Base-by-base conservation (phyloP, 1,140 invertebrate genomes). In the Chrysopa pallens region DNA sequence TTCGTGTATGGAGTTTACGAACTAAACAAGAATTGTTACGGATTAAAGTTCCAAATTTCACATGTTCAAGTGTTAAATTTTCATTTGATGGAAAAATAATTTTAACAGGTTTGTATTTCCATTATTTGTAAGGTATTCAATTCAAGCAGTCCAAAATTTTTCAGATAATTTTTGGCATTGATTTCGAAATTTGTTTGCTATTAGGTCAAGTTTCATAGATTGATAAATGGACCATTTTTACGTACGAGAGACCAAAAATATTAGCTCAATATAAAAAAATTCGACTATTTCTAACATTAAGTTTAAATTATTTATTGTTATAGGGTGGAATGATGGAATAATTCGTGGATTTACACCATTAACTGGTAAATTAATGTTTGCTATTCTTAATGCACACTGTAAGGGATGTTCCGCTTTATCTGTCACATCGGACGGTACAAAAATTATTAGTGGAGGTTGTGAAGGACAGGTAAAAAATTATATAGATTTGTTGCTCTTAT, bases 251-350 rank as follows among this genome's bases (percentile, higher is more conserved):
- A n/a, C n/a, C n/a, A n/a, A n/a, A n/a, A n/a, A n/a, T n/a, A n/a
- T n/a, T n/a, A n/a, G n/a, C n/a, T n/a, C n/a, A n/a, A n/a, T n/a
- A n/a, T n/a, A n/a, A n/a, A n/a, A n/a, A n/a, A n/a, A n/a, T n/a
- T n/a, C n/a, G n/a, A n/a, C n/a, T n/a, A n/a, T n/a, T n/a, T n/a
- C n/a, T n/a, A n/a, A n/a, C n/a, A n/a, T n/a, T n/a, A n/a, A n/a
- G n/a, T n/a, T n/a, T n/a, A n/a, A n/a, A n/a, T n/a, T n/a, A n/a
- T n/a, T 11, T 33, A 40, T 42, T 35, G 36, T 52, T 52, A 46
- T 52, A 69, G 76, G 68, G 1, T 93, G 88, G 88, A 83, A 87
- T 60, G 88, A 93, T 68, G 87, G 87, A 31, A 76, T 77, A 50
- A 87, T 91, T 44, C 68, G 88, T 12, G 74, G 81, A 5, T 91